A percentile compares a stretch with the other conserved stretches of the same genome.
Conservation (phyloP, 1,140 invertebrate genomes). For the Reticulitermes speratus region DNA sequence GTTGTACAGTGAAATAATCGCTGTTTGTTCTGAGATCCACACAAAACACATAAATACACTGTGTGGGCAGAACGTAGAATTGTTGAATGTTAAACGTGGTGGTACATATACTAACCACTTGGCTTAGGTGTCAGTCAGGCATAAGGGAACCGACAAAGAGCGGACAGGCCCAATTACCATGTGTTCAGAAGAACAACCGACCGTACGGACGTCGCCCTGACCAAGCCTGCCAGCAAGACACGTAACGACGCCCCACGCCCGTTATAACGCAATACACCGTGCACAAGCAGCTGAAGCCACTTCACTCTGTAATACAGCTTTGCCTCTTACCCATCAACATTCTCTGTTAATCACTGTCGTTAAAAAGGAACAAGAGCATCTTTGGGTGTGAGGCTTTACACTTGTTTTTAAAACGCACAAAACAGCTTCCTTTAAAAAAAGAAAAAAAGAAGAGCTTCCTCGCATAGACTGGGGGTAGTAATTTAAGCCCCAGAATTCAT, state of each 20-base stretch:
- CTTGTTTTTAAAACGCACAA: not conserved
- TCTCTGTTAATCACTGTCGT: not conserved
- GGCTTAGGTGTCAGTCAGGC: no score
- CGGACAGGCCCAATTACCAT: no score
- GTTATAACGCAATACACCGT: not conserved
- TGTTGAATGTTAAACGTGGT: no score
- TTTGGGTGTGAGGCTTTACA: constrained; percentile 2
- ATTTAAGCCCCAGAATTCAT: constrained; percentile 3
- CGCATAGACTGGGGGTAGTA: not conserved
- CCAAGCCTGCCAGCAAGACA: not conserved
- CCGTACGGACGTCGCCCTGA: no score
- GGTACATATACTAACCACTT: no score
- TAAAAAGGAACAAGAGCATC: not conserved
- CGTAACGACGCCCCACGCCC: not conserved
- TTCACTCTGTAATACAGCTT: not conserved
- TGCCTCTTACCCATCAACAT: not conserved
- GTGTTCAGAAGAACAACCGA: no score
- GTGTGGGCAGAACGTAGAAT: no score
- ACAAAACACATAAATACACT: no score
- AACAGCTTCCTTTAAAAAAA: not conserved
- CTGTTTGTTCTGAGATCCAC: no score
- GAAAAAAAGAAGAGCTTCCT: not conserved
- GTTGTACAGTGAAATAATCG: no score
- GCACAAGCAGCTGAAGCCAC: not conserved
- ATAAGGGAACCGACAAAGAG: no score